Evolutionary conservation across 2,888 invertebrate genomes (phyloP).

Genomic region (Orthonevra nobilis): DNA sequence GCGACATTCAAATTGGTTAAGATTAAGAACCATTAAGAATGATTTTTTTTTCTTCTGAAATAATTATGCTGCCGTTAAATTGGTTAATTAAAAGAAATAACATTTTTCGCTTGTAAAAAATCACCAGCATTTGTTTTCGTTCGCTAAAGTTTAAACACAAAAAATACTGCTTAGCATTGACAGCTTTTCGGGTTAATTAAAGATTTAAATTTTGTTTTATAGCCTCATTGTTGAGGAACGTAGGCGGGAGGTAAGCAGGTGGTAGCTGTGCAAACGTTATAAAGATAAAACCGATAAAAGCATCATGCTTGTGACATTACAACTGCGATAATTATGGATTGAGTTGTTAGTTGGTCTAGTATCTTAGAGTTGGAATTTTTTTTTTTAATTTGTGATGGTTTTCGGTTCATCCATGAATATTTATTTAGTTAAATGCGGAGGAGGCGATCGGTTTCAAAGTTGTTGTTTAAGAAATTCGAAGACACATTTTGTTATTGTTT

Average conservation of each 20-base stretch:
- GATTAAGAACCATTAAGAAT: constrained; percentile 27
- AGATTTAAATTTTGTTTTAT: constrained; percentile 30
- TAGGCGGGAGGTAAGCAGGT: constrained; percentile 13
- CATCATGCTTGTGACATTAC: constrained; percentile 48
- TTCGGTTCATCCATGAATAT: constrained; percentile 4
- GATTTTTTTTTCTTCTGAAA: too few species aligned
- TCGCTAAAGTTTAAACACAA: constrained; percentile 1
- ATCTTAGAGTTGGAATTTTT: constrained; percentile 4
- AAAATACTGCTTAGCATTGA: neutral
- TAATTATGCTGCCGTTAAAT: constrained; percentile 25
- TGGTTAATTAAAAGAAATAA: constrained; percentile 35
- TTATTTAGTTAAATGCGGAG: neutral
- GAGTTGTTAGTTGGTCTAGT: constrained; percentile 1
- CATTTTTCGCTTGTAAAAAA: constrained; percentile 26
- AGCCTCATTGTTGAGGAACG: neutral
- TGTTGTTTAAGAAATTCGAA: too few species aligned
- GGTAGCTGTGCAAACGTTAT: constrained; percentile 25
- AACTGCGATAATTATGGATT: constrained; percentile 38
- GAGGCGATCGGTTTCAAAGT: too few species aligned
- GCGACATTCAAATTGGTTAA: constrained; percentile 54
- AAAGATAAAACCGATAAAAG: constrained; percentile 51
- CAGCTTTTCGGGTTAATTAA: constrained; percentile 35
- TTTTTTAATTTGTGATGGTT: constrained; percentile 16
- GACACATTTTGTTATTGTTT: too few species aligned
- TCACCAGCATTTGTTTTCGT: neutral